Evolutionary conservation across 2,888 invertebrate species (phyloP).

Genomic region (Plagodis pulveraria): DNA sequence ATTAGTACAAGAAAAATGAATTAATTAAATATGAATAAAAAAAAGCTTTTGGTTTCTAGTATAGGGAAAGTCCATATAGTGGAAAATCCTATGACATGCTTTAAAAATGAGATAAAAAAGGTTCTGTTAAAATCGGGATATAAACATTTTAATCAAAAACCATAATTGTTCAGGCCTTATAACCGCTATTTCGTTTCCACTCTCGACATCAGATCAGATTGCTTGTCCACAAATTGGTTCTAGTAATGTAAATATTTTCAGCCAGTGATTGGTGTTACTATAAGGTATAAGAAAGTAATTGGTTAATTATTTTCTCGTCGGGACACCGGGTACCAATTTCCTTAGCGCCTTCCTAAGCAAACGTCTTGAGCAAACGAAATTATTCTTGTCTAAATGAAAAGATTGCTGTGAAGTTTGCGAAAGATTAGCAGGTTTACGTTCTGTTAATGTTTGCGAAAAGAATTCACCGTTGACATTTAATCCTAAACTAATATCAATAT

Average conservation of each 20-base stretch:
- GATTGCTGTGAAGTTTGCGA: background rate
- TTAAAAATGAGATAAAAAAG: too few species aligned
- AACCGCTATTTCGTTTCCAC: too few species aligned
- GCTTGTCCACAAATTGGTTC: conserved; percentile 29
- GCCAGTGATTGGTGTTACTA: conserved; percentile 26
- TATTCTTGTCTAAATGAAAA: conserved; percentile 21
- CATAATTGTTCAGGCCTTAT: too few species aligned
- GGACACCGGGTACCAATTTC: conserved; percentile 24
- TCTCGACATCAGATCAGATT: conserved; percentile 9
- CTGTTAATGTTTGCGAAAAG: conserved; percentile 19
- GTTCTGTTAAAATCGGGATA: too few species aligned
- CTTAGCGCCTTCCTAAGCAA: conserved; percentile 18
- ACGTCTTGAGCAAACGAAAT: conserved; percentile 18
- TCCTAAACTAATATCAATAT: background rate
- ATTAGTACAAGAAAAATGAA: too few species aligned
- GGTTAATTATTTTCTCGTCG: conserved; percentile 26
- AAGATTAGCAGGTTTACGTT: conserved; percentile 16
- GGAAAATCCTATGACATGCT: too few species aligned
- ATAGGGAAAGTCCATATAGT: too few species aligned
- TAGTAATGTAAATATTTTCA: conserved; percentile 28
- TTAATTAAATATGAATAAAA: too few species aligned
- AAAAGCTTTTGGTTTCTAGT: too few species aligned
- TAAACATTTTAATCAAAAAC: too few species aligned
- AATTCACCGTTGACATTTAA: conserved; percentile 14
- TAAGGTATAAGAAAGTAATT: conserved; percentile 25